Conservation (phyloP, 2,888 invertebrate genomes). For the Drosophila formosana region DNA sequence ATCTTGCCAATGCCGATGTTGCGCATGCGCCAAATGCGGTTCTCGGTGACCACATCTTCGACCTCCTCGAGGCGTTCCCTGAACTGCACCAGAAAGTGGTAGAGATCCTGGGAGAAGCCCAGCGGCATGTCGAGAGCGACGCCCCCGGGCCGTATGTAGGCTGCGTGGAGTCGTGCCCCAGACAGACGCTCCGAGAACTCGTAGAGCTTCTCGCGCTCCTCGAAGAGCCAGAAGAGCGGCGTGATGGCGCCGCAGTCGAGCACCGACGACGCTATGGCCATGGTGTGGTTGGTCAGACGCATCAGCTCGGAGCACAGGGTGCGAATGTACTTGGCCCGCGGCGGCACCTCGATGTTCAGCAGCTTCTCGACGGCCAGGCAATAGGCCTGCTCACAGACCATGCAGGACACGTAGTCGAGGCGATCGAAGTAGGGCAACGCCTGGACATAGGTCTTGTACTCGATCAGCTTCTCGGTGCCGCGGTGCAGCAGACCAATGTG, state of each 20-base stretch:
- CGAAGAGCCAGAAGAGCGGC: conserved; percentile 96
- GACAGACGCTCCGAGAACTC: conserved; percentile 94
- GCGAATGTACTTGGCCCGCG: conserved; percentile 92
- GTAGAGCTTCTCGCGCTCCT: conserved; percentile 94
- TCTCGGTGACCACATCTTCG: conserved; percentile 91
- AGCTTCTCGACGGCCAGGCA: conserved; percentile 93
- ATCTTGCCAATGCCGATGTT: conserved; percentile 91
- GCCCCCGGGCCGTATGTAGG: conserved; percentile 93
- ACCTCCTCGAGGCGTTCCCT: conserved; percentile 92
- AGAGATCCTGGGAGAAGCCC: conserved; percentile 92
- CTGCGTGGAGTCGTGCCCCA: conserved; percentile 93
- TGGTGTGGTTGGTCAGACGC: conserved; percentile 92
- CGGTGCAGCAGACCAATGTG: conserved; percentile 95
- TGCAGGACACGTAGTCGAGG: conserved; percentile 93
- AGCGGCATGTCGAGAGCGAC: conserved; percentile 90
- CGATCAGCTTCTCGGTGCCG: conserved; percentile 95
- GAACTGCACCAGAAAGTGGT: conserved; percentile 89
- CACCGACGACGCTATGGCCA: conserved; percentile 90
- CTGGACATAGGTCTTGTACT: conserved; percentile 94
- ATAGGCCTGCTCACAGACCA: conserved; percentile 92
- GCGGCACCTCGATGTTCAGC: conserved; percentile 91
- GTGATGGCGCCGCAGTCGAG: conserved; percentile 95
- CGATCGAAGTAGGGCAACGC: conserved; percentile 95
- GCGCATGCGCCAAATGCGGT: conserved; percentile 90
- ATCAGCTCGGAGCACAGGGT: conserved; percentile 91